Evolutionary conservation across 2,888 invertebrate genomes (phyloP).

Genomic region (Odontocolon sp.): DNA sequence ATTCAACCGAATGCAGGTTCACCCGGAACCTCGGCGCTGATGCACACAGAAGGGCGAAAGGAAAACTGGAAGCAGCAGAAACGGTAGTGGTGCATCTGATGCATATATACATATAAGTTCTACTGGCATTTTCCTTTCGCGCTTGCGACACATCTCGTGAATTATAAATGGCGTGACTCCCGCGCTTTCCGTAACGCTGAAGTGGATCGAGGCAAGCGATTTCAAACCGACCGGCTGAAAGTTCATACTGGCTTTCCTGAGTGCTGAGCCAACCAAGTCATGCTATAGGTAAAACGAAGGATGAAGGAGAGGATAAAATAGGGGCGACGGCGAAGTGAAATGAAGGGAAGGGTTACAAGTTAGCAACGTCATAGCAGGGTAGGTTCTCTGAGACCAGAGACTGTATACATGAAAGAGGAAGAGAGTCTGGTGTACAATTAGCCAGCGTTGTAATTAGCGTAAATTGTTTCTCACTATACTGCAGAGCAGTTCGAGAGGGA

Average conservation of each 20-base stretch:
- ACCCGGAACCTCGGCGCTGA: slow-evolving; percentile 28
- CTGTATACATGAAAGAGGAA: slow-evolving; percentile 44
- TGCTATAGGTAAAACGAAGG: slow-evolving; percentile 55
- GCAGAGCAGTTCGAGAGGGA: slow-evolving; percentile 26
- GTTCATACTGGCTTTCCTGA: slow-evolving; percentile 50
- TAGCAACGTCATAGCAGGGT: slow-evolving; percentile 34
- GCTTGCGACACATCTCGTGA: slow-evolving; percentile 67
- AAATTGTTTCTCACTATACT: slow-evolving; percentile 76
- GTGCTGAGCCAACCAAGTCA: slow-evolving; percentile 42
- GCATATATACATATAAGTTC: slow-evolving; percentile 62
- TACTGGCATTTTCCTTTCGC: slow-evolving; percentile 45
- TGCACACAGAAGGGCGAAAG: slow-evolving; percentile 38
- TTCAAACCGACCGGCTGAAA: slow-evolving; percentile 56
- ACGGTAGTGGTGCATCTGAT: not conserved
- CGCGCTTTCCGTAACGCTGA: slow-evolving; percentile 47
- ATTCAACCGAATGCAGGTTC: slow-evolving; percentile 29
- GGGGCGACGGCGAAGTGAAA: slow-evolving; percentile 28
- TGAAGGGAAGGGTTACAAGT: slow-evolving; percentile 30
- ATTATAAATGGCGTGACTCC: slow-evolving; percentile 77
- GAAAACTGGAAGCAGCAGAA: slow-evolving; percentile 8
- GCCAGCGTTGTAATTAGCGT: slow-evolving; percentile 78
- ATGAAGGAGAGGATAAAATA: slow-evolving; percentile 23
- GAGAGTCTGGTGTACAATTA: slow-evolving; percentile 74
- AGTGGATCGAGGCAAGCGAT: slow-evolving; percentile 57
- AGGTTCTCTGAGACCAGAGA: slow-evolving; percentile 10